Percentiles rank a stretch among this genome's conserved stretches.
Conservation (phyloP, 2,113 vertebrate species). For the Gasterosteus aculeatus region DNA sequence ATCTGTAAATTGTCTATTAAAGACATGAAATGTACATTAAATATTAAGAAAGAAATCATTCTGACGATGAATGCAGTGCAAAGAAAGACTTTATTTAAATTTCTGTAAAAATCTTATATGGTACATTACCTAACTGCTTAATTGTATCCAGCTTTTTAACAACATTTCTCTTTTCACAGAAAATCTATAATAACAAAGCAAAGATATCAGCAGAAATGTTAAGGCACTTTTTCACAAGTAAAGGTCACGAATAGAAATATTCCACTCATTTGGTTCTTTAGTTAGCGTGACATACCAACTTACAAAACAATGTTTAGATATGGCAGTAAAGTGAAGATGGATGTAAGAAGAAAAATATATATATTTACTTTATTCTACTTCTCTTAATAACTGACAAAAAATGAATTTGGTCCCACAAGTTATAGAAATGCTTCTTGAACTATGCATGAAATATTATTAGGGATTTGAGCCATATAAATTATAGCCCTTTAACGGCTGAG, state of each 20-base stretch:
- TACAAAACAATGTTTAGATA: slow-evolving; percentile 20
- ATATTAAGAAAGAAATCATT: not conserved
- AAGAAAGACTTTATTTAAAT: slow-evolving; percentile 75
- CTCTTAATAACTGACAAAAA: slow-evolving; percentile 23
- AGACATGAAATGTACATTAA: not conserved
- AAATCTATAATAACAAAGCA: slow-evolving; percentile 71
- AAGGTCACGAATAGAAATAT: slow-evolving; percentile 63
- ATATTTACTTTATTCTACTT: slow-evolving; percentile 4
- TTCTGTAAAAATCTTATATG: slow-evolving; percentile 58
- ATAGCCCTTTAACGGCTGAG: slow-evolving; percentile 18
- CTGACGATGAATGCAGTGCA: slow-evolving; percentile 55
- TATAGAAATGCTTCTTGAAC: slow-evolving; percentile 54
- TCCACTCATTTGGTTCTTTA: slow-evolving; percentile 72
- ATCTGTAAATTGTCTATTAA: not conserved
- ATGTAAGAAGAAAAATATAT: slow-evolving; percentile 32
- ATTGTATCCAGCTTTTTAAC: slow-evolving; percentile 50
- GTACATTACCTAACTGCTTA: slow-evolving; percentile 60
- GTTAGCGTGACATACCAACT: slow-evolving; percentile 45
- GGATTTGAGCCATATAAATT: slow-evolving; percentile 48
- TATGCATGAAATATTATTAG: slow-evolving; percentile 5
- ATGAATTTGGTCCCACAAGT: slow-evolving; percentile 68
- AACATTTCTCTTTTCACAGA: slow-evolving; percentile 72
- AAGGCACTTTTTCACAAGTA: slow-evolving; percentile 80
- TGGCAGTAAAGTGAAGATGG: slow-evolving; percentile 38
- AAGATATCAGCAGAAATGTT: slow-evolving; percentile 74